Conservation (phyloP, 2,797 vertebrate species). For the Pagetopsis macropterus region DNA sequence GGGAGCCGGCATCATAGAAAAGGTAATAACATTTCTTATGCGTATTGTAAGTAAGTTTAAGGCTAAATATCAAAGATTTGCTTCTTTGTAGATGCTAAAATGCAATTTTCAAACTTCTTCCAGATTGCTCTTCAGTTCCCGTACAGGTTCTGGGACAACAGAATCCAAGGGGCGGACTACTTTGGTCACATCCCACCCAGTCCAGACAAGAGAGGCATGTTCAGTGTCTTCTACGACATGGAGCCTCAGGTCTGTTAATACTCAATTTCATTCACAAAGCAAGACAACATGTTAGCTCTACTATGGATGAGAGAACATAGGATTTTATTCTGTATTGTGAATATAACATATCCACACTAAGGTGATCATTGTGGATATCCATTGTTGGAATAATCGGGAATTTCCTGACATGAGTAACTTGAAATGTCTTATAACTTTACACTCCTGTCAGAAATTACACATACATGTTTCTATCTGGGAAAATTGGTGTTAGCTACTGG, state of each 20-base stretch:
- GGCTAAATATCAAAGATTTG: background rate
- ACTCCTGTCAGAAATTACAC: background rate
- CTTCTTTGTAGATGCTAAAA: slow-evolving; percentile 1
- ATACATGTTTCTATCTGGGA: background rate
- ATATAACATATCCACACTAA: too few species aligned
- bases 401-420: too few species aligned
- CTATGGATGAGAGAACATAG: too few species aligned
- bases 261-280: background rate
- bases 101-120: slow-evolving; percentile 14
- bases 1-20: slow-evolving; percentile 95
- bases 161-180: slow-evolving; percentile 96
- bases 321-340: too few species aligned
- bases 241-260: slow-evolving; percentile 88
- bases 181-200: slow-evolving; percentile 92
- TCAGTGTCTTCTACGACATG: slow-evolving; percentile 97
- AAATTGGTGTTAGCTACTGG: background rate
- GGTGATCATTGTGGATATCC: too few species aligned
- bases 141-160: slow-evolving; percentile 94
- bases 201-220: slow-evolving; percentile 92
- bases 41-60: background rate
- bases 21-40: slow-evolving; percentile 77
- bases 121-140: slow-evolving; percentile 96
- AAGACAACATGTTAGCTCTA: slow-evolving; percentile 5
- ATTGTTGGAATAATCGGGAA: too few species aligned
- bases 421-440: background rate